These are phyloP conservation scores for Mesorhabditis belari DNA, from an alignment of 2,888 invertebrate genomes.

Conservation along the genomic window DNA sequence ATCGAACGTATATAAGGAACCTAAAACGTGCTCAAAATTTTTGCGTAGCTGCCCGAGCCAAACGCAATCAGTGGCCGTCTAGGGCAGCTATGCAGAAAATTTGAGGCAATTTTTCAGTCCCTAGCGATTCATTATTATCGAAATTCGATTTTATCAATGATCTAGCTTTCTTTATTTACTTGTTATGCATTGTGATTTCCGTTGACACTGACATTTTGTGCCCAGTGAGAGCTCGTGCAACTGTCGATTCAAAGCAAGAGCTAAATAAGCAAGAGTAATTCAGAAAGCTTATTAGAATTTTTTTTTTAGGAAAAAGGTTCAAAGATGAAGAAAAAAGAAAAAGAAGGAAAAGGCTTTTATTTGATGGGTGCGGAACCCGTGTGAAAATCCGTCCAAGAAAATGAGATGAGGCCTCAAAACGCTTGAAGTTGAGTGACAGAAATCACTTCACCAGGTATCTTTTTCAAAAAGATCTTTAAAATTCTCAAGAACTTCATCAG, in stretches of 20 bases:
- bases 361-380: too few relatives aligned
- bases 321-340: not conserved
- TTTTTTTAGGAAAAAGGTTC: not conserved
- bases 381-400: not conserved
- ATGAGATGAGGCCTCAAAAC: not conserved
- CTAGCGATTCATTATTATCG: too few relatives aligned
- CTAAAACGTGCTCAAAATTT: too few relatives aligned
- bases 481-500: too few relatives aligned
- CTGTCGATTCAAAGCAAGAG: constrained; percentile 37
- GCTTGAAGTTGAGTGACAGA: not conserved
- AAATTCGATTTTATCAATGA: not conserved
- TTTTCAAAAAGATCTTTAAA: not conserved
- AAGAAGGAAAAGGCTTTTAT: too few relatives aligned
- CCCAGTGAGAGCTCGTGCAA: constrained; percentile 42
- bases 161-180: constrained; percentile 15
- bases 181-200: constrained; percentile 43
- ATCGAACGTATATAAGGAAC: too few relatives aligned
- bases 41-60: too few relatives aligned
- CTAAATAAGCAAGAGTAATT: too few relatives aligned
- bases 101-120: too few relatives aligned
- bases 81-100: too few relatives aligned
- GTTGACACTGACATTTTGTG: constrained; percentile 50
- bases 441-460: not conserved
- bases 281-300: too few relatives aligned
- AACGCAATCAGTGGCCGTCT: too few relatives aligned